Evolutionary conservation across 2,113 vertebrate genomes (phyloP).

Genomic region (Monopterus albus): DNA sequence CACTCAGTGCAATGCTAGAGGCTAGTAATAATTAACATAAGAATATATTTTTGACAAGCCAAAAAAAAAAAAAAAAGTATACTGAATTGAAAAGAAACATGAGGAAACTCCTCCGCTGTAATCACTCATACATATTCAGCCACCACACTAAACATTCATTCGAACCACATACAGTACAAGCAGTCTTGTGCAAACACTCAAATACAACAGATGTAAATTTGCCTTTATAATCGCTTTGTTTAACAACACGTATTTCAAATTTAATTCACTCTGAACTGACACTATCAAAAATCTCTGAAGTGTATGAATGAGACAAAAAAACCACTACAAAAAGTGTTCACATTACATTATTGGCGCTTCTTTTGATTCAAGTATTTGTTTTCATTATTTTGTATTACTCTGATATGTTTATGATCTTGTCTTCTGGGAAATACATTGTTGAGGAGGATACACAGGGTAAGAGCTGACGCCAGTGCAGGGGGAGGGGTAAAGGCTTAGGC

Average conservation of each 20-base stretch:
- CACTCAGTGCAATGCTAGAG: constrained; percentile 98
- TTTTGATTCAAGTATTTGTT: constrained; percentile 99
- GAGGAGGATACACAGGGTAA: constrained; percentile 80
- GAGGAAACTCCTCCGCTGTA: constrained; percentile 64
- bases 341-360: constrained; percentile 97
- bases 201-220: constrained; percentile 77
- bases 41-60: constrained; percentile 82
- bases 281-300: constrained; percentile 87
- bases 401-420: constrained; percentile 85
- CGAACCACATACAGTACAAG: constrained; percentile 79
- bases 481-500: constrained; percentile 34
- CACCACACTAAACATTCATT: constrained; percentile 60
- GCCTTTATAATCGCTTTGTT: constrained; percentile 59
- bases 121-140: constrained; percentile 53
- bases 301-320: constrained; percentile 84
- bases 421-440: constrained; percentile 80
- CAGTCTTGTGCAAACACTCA: constrained; percentile 85
- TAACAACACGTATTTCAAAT: constrained; percentile 66
- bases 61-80: constrained; percentile 73
- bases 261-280: constrained; percentile 73
- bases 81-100: constrained; percentile 73
- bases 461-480: constrained; percentile 57
- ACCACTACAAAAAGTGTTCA: constrained; percentile 90
- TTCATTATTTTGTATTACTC: constrained; percentile 89
- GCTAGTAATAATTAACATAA: constrained; percentile 87